These are phyloP conservation scores for Agapornis canus DNA, from an alignment of 2,797 vertebrate genomes.

Conservation along the genomic window DNA sequence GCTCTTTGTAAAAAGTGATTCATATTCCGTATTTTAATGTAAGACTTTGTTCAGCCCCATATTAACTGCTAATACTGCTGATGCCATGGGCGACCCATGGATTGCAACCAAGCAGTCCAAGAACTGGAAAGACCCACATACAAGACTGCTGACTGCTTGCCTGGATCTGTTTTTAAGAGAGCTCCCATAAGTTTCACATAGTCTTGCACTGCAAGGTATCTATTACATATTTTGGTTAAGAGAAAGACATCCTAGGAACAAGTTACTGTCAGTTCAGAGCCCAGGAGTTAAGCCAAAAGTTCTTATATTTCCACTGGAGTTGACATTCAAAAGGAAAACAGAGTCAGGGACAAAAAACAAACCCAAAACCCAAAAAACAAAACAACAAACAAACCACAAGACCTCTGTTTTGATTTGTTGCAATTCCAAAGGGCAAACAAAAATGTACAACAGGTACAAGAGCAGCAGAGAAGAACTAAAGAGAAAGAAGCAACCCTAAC, in stretches of 20 bases:
- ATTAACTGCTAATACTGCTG: neutral
- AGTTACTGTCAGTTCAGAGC: neutral
- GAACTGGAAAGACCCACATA: fast-evolving
- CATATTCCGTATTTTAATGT: neutral
- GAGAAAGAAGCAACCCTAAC: neutral
- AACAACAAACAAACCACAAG: neutral
- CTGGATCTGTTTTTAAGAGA: neutral
- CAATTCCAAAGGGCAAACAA: neutral
- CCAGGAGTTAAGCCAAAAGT: neutral
- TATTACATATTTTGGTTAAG: neutral
- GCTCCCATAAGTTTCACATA: neutral
- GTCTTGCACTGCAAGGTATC: neutral
- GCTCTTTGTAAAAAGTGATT: neutral
- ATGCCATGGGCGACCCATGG: neutral
- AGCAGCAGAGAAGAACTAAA: neutral
- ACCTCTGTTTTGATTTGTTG: neutral
- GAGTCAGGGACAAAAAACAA: neutral
- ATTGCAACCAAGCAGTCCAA: neutral
- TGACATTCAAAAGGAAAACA: neutral
- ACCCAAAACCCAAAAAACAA: neutral
- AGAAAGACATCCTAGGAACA: neutral
- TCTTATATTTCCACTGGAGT: neutral
- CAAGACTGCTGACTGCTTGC: neutral
- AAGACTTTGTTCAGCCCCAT: neutral
- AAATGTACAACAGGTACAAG: neutral